Conservation (phyloP, 2,113 vertebrate genomes). For the Morone chrysops region DNA sequence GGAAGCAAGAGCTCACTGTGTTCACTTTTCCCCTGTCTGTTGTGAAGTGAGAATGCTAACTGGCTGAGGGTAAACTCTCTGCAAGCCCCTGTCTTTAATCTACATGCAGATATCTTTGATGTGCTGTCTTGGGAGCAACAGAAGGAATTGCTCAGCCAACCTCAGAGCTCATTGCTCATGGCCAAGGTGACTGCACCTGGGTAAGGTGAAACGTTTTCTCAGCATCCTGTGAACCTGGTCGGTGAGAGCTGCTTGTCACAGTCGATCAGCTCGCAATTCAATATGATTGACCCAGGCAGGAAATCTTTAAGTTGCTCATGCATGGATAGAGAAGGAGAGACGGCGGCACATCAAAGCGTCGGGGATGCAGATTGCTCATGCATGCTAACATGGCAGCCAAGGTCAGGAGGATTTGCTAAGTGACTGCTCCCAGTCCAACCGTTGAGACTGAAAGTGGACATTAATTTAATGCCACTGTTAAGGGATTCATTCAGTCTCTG, state of each 20-base stretch:
- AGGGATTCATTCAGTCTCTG: conserved; percentile 15
- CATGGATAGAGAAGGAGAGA: conserved; percentile 68
- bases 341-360: conserved; percentile 68
- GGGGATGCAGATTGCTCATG: conserved; percentile 70
- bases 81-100: conserved; percentile 52
- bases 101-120: conserved; percentile 69
- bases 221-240: conserved; percentile 42
- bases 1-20: conserved; percentile 7
- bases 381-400: conserved; percentile 78
- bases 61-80: conserved; percentile 21
- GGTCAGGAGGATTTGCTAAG: conserved; percentile 74
- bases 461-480: conserved; percentile 41
- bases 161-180: conserved; percentile 46
- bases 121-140: conserved; percentile 34
- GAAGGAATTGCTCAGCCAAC: conserved; percentile 49
- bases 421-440: conserved; percentile 47
- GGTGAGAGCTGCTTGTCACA: conserved; percentile 66
- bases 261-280: conserved; percentile 64
- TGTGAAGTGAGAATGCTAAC: conserved; percentile 51
- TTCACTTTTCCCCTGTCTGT: not conserved
- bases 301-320: conserved; percentile 80
- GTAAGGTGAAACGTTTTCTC: conserved; percentile 61
- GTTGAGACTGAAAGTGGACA: conserved; percentile 28
- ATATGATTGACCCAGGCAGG: conserved; percentile 76
- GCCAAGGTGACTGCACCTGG: conserved; percentile 71